Conservation (phyloP, 2,113 vertebrate genomes). For the Pterocles orientalis region DNA sequence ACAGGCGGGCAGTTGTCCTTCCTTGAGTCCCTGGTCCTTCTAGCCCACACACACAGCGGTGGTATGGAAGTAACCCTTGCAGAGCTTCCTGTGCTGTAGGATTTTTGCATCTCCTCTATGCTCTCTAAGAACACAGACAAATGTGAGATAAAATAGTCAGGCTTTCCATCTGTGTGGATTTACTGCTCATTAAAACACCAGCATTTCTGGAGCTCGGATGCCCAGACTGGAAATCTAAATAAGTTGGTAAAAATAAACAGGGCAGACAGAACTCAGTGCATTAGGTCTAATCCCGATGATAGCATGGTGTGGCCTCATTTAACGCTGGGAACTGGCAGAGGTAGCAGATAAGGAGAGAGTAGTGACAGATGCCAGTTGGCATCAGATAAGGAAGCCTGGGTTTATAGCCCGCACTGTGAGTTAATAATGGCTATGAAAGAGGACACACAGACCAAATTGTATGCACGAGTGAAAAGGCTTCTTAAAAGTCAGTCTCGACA, state of each 20-base stretch:
- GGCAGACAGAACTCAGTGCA: slow-evolving; percentile 30
- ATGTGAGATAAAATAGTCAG: neutral
- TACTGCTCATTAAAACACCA: neutral
- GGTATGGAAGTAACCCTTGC: neutral
- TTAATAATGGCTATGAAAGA: slow-evolving; percentile 40
- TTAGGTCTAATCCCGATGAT: neutral
- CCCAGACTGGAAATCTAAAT: neutral
- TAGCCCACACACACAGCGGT: neutral
- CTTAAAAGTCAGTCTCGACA: slow-evolving; percentile 15
- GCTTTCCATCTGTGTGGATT: neutral
- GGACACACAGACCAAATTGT: slow-evolving; percentile 32
- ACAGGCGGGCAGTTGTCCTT: neutral
- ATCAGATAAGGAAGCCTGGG: slow-evolving; percentile 31
- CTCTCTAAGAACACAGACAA: neutral
- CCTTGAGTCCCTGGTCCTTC: neutral
- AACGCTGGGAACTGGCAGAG: slow-evolving; percentile 43
- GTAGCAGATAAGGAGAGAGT: slow-evolving; percentile 51
- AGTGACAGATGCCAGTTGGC: slow-evolving; percentile 62
- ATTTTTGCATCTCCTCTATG: neutral
- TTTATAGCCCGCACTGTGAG: neutral
- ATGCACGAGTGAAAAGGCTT: slow-evolving; percentile 31
- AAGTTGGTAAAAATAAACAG: slow-evolving; percentile 61
- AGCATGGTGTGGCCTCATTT: neutral
- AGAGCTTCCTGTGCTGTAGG: neutral
- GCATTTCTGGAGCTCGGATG: neutral